These are phyloP conservation scores for Aythya baeri DNA, from an alignment of 2,113 vertebrate species.

Conservation along the genomic window DNA sequence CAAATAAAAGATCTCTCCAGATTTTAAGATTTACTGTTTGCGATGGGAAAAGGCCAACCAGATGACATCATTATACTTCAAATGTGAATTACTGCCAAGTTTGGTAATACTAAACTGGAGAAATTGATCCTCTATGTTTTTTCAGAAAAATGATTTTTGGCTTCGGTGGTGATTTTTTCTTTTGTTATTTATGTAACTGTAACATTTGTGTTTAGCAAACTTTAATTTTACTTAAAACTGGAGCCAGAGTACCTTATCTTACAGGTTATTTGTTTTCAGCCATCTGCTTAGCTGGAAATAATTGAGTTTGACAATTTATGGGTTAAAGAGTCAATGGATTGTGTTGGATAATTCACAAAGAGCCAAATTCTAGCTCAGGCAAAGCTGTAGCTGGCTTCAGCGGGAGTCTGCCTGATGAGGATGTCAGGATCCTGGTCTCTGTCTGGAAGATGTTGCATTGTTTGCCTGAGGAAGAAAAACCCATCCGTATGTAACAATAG, in stretches of 20 bases:
- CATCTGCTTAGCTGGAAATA: constrained; percentile 49
- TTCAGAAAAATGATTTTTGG: constrained; percentile 57
- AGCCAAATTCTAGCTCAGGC: constrained; percentile 22
- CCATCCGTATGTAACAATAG: not conserved
- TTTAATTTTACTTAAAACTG: constrained; percentile 46
- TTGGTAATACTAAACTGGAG: constrained; percentile 78
- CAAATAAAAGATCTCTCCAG: constrained; percentile 85
- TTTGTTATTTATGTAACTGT: constrained; percentile 70
- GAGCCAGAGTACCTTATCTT: constrained; percentile 43
- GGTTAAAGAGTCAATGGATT: constrained; percentile 48
- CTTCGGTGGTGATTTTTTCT: constrained; percentile 56
- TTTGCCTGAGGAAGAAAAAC: constrained; percentile 19
- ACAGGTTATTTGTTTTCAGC: constrained; percentile 53
- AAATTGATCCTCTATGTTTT: constrained; percentile 78
- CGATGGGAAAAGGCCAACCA: constrained; percentile 81
- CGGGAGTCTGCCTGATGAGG: constrained; percentile 32
- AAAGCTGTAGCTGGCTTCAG: constrained; percentile 23
- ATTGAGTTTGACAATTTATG: constrained; percentile 45
- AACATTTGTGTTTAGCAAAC: constrained; percentile 51
- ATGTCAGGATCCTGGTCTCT: constrained; percentile 22
- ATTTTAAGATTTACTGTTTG: constrained; percentile 83
- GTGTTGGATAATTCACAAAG: constrained; percentile 46
- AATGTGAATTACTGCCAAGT: constrained; percentile 77
- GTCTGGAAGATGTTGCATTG: constrained; percentile 36
- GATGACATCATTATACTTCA: constrained; percentile 84